phyloP scores from a whole-genome alignment of 2,113 vertebrate genomes.

The Megaceryle torquata region DNA sequence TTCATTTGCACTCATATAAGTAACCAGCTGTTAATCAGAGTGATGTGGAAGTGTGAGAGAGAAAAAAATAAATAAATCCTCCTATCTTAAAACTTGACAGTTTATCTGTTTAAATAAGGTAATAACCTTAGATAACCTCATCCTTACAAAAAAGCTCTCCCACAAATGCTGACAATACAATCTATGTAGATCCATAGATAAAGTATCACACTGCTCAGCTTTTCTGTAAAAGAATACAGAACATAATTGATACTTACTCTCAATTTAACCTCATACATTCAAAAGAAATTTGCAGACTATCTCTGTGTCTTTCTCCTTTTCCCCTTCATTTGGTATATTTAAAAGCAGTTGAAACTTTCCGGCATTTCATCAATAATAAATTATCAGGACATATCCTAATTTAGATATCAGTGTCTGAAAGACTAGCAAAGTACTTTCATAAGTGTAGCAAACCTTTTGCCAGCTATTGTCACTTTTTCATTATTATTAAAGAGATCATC shows the following conservation, averaged over 20 bases:
- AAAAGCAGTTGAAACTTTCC: not conserved
- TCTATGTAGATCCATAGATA: not conserved
- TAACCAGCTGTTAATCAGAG: not conserved
- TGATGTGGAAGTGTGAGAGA: not conserved
- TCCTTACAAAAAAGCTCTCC: not conserved
- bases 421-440: not conserved
- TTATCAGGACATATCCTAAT: not conserved
- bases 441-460: not conserved
- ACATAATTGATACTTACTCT: not conserved
- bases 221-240: not conserved
- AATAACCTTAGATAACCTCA: not conserved
- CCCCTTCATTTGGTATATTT: not conserved
- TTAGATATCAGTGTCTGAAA: not conserved
- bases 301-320: not conserved
- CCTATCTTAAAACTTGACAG: not conserved
- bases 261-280: not conserved
- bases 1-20: not conserved
- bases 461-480: not conserved
- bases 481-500: not conserved
- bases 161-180: not conserved
- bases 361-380: not conserved
- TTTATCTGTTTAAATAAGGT: not conserved
- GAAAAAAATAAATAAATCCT: not conserved
- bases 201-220: not conserved
- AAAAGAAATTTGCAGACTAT: not conserved